These are phyloP conservation scores for Loxodonta africana DNA, from an alignment of 2,113 vertebrate species.

Conservation along the genomic window DNA sequence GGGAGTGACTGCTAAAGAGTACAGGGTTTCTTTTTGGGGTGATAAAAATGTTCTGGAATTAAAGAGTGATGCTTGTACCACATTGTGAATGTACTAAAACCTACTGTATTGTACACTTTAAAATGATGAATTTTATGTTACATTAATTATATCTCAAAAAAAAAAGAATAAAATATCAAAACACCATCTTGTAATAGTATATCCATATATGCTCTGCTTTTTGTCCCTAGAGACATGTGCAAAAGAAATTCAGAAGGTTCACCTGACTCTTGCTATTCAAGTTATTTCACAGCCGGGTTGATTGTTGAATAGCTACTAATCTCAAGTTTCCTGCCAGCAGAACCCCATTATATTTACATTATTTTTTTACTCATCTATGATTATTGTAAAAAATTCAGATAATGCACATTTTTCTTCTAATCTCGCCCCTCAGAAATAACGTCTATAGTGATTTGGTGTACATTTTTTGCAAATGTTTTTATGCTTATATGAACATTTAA, in stretches of 20 bases:
- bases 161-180: not conserved
- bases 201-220: not conserved
- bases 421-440: not conserved
- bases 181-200: not conserved
- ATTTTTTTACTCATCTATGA: not conserved
- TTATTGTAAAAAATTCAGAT: not conserved
- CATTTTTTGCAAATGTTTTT: not conserved
- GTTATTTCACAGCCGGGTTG: not conserved
- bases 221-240: not conserved
- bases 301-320: not conserved
- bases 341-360: not conserved
- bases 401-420: not conserved
- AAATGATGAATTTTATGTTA: not conserved
- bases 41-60: not conserved
- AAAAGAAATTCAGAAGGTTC: not conserved
- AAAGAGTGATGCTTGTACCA: not conserved
- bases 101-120: too few species aligned
- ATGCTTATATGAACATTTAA: not conserved
- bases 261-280: not conserved
- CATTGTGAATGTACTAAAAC: too few species aligned
- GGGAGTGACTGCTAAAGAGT: not conserved
- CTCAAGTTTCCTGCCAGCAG: not conserved
- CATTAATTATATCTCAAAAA: not conserved
- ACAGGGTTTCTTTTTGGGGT: not conserved
- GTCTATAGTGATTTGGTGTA: not conserved